phyloP scores from a whole-genome alignment of 2,797 vertebrate species.

The Pantherophis vulpinus region DNA sequence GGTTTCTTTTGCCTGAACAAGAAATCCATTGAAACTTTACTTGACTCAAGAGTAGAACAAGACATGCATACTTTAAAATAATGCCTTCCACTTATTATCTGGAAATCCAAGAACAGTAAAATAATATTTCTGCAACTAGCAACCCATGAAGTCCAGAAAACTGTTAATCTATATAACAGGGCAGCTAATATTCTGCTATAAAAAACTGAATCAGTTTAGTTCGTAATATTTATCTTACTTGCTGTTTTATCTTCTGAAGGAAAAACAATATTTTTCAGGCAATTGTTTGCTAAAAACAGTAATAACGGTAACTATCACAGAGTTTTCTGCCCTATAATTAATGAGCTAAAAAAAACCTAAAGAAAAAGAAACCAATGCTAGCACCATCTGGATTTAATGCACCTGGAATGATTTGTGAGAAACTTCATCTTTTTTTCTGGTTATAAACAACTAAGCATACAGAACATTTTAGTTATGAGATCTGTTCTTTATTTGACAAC shows the following conservation, averaged over 20 bases:
- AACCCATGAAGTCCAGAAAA: background rate
- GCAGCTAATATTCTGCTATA: background rate
- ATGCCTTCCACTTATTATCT: background rate
- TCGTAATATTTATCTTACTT: background rate
- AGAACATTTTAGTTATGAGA: conserved; percentile 44
- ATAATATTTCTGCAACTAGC: background rate
- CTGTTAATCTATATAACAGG: background rate
- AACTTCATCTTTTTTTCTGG: conserved; percentile 35
- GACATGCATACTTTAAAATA: background rate
- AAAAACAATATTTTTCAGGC: conserved; percentile 19
- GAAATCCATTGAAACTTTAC: background rate
- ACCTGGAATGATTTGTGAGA: conserved; percentile 37
- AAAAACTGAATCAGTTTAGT: background rate
- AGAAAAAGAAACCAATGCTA: conserved; percentile 14
- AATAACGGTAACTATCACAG: background rate
- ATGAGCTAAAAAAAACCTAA: background rate
- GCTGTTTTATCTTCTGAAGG: conserved; percentile 4
- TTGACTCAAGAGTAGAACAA: background rate
- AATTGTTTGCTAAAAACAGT: conserved; percentile 13
- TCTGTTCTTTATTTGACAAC: conserved; percentile 45
- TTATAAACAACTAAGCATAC: conserved; percentile 10
- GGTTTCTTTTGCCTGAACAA: background rate
- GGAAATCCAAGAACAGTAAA: background rate
- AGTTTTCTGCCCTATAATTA: background rate
- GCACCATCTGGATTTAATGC: conserved; percentile 34